Evolutionary conservation across 2,888 invertebrate genomes (phyloP).

Genomic region (Lordiphosa fenestrarum): DNA sequence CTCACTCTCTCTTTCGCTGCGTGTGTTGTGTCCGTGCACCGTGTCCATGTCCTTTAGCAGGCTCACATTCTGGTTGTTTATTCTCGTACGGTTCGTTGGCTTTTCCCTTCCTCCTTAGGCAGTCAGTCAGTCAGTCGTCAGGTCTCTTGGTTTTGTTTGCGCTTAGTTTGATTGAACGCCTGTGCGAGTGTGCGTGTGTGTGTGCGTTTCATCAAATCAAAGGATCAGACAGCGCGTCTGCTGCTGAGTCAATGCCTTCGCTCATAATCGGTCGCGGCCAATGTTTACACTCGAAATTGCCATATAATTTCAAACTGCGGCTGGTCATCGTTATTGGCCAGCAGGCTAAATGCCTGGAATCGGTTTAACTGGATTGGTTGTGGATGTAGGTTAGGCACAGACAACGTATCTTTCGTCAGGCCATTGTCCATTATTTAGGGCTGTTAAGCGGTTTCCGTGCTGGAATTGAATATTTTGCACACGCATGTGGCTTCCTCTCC

Average conservation of each 20-base stretch:
- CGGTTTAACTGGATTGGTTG: constrained; percentile 45
- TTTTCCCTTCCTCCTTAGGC: constrained; percentile 12
- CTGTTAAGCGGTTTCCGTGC: constrained; percentile 65
- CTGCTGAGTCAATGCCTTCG: constrained; percentile 19
- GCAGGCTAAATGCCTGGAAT: constrained; percentile 30
- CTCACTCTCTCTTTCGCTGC: constrained; percentile 9
- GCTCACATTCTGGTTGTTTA: constrained; percentile 54
- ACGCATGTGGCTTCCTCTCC: constrained; percentile 10
- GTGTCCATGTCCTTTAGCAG: constrained; percentile 32
- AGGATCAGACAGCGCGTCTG: constrained; percentile 50
- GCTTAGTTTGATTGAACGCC: constrained; percentile 71
- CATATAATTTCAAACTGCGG: constrained; percentile 2
- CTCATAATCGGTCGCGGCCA: no score
- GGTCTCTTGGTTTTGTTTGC: constrained; percentile 54
- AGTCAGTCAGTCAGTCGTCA: constrained; percentile 6
- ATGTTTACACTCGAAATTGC: background rate
- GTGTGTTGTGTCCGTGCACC: constrained; percentile 27
- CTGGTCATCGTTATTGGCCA: background rate
- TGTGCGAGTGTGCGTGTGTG: constrained; percentile 23
- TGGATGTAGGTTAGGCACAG: constrained; percentile 3
- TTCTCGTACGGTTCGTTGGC: constrained; percentile 68
- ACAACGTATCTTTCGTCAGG: background rate
- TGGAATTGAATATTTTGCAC: constrained; percentile 60
- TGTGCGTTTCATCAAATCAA: constrained; percentile 41
- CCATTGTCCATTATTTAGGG: constrained; percentile 45